Evolutionary conservation across 1,140 invertebrate genomes (phyloP).

Genomic region (Sitobion miscanthi): DNA sequence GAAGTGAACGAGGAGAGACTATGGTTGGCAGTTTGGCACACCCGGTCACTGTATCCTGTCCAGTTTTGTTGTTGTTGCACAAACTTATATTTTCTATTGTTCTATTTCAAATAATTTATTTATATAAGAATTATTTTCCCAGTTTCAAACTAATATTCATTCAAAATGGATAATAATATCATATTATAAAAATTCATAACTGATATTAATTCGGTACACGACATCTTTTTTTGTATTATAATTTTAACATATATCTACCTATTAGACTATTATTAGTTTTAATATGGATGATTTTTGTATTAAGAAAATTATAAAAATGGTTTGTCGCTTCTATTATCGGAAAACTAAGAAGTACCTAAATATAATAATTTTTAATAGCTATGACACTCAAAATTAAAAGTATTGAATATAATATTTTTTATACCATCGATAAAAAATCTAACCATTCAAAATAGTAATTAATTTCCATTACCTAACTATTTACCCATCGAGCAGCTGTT

Average conservation of each 20-base stretch:
- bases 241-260: no score
- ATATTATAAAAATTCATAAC: no score
- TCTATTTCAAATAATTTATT: not conserved
- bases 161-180: no score
- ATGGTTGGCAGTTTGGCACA: not conserved
- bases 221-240: no score
- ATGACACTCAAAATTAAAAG: not conserved
- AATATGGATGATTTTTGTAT: not conserved
- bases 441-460: not conserved
- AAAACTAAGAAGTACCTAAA: not conserved
- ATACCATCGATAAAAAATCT: not conserved
- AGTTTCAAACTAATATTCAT: no score
- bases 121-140: not conserved
- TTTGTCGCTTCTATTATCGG: no score
- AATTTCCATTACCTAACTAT: not conserved
- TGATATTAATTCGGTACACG: not conserved
- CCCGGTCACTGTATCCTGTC: not conserved
- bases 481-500: not conserved
- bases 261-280: not conserved
- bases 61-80: not conserved
- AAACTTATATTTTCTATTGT: not conserved
- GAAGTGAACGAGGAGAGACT: not conserved
- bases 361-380: not conserved
- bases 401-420: not conserved
- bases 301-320: no score